Percentiles rank a stretch among this genome's conserved stretches.
Conservation (phyloP, 1,140 invertebrate genomes). For the Zaprionus kolodkinae region DNA sequence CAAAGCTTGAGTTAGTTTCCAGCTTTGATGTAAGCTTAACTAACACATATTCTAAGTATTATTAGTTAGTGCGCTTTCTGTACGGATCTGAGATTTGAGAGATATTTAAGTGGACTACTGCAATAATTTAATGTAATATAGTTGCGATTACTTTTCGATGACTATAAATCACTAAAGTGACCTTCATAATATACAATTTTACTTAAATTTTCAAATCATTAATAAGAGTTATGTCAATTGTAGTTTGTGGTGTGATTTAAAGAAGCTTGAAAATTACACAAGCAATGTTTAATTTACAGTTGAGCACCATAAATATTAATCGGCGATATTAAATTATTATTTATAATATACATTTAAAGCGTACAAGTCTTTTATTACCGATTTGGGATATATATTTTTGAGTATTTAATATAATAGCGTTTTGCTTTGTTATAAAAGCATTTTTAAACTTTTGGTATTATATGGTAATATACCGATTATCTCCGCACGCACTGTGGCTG, state of each 20-base stretch:
- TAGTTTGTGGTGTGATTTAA: background rate
- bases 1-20: conserved; percentile 33
- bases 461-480: conserved; percentile 6
- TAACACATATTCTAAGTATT: conserved; percentile 6
- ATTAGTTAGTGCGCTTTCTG: conserved; percentile 1
- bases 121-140: conserved; percentile 19
- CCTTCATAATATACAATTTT: conserved; percentile 26
- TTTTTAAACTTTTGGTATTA: background rate
- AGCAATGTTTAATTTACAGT: conserved; percentile 10
- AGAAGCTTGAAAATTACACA: background rate
- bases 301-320: background rate
- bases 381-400: too few species aligned
- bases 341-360: background rate
- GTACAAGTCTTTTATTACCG: too few species aligned
- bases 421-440: background rate
- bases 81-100: background rate
- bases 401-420: too few species aligned
- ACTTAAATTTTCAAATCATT: conserved; percentile 11
- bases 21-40: conserved; percentile 9
- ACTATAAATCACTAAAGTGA: conserved; percentile 50
- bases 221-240: conserved; percentile 24
- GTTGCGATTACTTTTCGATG: conserved; percentile 5
- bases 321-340: conserved; percentile 2
- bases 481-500: too few species aligned
- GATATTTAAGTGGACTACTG: conserved; percentile 9